These are phyloP conservation scores for Lepidocyrtoides sp. DNA, from an alignment of 2,888 invertebrate species.

Conservation along the genomic window DNA sequence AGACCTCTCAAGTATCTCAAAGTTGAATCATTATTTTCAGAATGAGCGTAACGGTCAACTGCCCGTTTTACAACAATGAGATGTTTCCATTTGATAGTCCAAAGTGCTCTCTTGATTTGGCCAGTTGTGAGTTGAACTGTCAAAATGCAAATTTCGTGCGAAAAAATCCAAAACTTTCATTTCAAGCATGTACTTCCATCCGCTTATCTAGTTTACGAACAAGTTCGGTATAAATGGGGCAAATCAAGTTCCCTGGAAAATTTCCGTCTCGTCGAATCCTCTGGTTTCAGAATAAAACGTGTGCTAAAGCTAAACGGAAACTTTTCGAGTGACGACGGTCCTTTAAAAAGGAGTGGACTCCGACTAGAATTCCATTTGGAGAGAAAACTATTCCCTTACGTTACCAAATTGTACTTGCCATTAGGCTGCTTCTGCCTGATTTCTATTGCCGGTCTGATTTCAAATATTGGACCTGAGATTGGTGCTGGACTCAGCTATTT, in stretches of 20 bases:
- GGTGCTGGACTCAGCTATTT: constrained; percentile 52
- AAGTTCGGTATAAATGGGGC: constrained; percentile 29
- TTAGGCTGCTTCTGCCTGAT: constrained; percentile 44
- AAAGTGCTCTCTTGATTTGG: neutral
- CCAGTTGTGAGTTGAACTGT: constrained; percentile 49
- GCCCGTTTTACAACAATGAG: neutral
- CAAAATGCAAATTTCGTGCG: too few species aligned
- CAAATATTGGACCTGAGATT: constrained; percentile 25
- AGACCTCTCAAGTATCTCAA: too few species aligned
- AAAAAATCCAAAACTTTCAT: too few species aligned
- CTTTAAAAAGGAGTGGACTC: neutral
- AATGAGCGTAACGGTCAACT: constrained; percentile 32
- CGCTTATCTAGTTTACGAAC: too few species aligned
- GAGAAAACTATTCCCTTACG: neutral
- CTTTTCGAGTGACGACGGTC: neutral
- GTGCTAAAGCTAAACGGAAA: neutral
- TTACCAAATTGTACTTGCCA: constrained; percentile 50
- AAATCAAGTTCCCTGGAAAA: neutral
- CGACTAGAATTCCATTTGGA: constrained; percentile 1
- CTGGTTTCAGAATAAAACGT: neutral
- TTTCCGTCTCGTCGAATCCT: neutral
- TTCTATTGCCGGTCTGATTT: constrained; percentile 28
- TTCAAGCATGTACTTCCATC: too few species aligned
- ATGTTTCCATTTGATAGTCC: constrained; percentile 49
- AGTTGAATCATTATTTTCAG: constrained; percentile 23